A percentile compares a stretch with the other conserved stretches of the same genome.
phyloP scores from a whole-genome alignment of 2,797 vertebrate genomes.

The Pangasius djambal region DNA sequence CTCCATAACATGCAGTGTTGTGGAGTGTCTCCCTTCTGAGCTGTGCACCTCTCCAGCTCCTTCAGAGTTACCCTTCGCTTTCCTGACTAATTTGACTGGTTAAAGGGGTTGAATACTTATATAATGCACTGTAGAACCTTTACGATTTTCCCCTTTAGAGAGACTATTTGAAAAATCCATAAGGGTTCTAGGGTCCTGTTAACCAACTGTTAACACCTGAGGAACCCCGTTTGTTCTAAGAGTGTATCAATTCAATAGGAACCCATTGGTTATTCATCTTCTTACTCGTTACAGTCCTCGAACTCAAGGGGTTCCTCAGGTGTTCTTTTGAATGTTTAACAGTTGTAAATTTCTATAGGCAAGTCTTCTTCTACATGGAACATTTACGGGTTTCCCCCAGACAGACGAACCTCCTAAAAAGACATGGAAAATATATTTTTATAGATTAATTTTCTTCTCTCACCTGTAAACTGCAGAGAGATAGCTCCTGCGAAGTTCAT shows the following conservation, averaged over 20 bases:
- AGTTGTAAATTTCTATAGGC: neutral
- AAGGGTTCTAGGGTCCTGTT: neutral
- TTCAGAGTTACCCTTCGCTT: neutral
- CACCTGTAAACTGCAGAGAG: constrained; percentile 19
- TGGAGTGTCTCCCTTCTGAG: neutral
- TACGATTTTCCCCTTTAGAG: too few species aligned
- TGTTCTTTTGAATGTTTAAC: neutral
- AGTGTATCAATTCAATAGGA: too few species aligned
- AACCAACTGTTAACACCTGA: neutral
- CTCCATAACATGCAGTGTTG: neutral
- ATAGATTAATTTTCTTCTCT: neutral
- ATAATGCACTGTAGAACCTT: too few species aligned
- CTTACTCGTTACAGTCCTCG: too few species aligned
- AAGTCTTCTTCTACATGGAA: neutral
- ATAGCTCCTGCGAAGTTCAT: neutral
- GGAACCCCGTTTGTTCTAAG: too few species aligned
- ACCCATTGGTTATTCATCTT: neutral
- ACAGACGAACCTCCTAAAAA: too few species aligned
- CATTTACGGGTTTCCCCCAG: too few species aligned
- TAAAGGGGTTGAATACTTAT: too few species aligned
- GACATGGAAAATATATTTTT: neutral
- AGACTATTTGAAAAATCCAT: too few species aligned
- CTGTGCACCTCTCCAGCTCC: neutral
- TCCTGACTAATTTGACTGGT: neutral
- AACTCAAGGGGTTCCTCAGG: neutral